A percentile compares a stretch with the other conserved stretches of the same genome.
Evolutionary conservation across 2,113 vertebrate species (phyloP).

Genomic region (Menidia beryllina): DNA sequence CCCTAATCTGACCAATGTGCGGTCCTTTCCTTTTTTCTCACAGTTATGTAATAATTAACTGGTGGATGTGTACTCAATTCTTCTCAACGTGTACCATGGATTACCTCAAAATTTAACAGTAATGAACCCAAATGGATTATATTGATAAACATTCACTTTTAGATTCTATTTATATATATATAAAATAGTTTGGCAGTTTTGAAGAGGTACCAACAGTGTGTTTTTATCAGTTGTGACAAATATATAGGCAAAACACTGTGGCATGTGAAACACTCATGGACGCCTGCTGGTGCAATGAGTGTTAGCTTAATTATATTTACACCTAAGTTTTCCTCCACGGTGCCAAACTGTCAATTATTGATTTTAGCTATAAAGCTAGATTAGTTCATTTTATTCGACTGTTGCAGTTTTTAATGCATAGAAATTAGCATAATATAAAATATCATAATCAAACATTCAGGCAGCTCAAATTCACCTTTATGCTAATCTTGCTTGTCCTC

Average conservation of each 20-base stretch:
- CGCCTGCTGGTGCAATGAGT: background rate
- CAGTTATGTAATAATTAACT: conserved; percentile 37
- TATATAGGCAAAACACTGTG: background rate
- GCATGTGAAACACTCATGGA: background rate
- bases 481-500: no score
- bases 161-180: no score
- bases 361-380: background rate
- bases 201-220: background rate
- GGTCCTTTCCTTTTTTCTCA: conserved; percentile 12
- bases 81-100: background rate
- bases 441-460: no score
- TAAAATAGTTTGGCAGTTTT: no score
- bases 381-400: background rate
- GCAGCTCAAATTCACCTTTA: no score
- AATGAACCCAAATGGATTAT: background rate
- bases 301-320: background rate
- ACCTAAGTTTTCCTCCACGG: background rate
- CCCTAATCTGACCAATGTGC: conserved; percentile 18
- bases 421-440: no score
- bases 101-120: background rate
- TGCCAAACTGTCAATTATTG: background rate
- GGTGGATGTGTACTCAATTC: background rate
- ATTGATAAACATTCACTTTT: no score
- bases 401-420: background rate
- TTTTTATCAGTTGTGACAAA: background rate